phyloP scores from a whole-genome alignment of 2,113 vertebrate species.

The Apus apus region DNA sequence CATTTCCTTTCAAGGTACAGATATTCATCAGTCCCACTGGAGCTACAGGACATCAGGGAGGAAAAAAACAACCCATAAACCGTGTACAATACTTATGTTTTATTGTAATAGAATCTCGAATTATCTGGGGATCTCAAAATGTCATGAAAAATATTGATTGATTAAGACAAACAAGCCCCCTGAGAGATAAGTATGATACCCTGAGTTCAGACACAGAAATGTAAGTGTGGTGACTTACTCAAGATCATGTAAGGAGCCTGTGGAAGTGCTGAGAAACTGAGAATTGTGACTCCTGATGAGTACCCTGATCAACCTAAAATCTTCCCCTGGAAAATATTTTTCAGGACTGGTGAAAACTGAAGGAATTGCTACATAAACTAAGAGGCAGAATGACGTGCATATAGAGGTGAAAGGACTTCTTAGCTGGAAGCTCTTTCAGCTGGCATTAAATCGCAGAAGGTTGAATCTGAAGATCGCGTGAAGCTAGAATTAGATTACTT shows the following conservation, averaged over 20 bases:
- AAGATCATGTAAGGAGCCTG: neutral
- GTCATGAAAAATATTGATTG: slow-evolving; percentile 19
- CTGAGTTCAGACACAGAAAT: neutral
- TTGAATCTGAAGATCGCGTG: neutral
- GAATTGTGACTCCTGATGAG: neutral
- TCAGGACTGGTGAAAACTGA: neutral
- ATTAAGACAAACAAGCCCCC: slow-evolving; percentile 1
- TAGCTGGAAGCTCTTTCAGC: neutral
- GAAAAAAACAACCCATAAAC: neutral
- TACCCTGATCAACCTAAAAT: neutral
- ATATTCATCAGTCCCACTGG: neutral
- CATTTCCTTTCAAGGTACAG: neutral
- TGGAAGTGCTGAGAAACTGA: neutral
- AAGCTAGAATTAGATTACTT: neutral
- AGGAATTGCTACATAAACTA: neutral
- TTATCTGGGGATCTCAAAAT: slow-evolving; percentile 21
- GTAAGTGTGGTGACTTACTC: neutral
- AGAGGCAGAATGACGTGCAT: neutral
- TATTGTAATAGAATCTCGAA: neutral
- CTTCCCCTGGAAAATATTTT: neutral
- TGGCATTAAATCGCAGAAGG: neutral
- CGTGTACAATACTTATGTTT: neutral
- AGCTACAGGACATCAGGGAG: neutral
- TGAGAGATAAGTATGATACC: neutral
- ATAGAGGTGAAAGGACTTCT: neutral